Evolutionary conservation across 2,797 vertebrate species (phyloP).

Genomic region (Cryptoprocta ferox): DNA sequence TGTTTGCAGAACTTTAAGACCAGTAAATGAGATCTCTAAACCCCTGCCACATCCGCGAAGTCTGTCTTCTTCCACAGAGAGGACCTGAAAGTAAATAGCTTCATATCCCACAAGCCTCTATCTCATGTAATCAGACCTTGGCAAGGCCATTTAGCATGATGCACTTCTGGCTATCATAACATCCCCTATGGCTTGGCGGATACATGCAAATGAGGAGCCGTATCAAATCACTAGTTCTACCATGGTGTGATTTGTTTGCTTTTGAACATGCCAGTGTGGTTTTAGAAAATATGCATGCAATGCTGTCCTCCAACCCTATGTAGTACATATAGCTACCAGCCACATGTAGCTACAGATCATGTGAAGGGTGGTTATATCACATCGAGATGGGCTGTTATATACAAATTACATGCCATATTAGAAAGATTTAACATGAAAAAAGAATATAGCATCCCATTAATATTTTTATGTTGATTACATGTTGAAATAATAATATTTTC

Average conservation of each 20-base stretch:
- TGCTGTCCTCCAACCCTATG: fast-evolving
- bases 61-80: not conserved
- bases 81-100: not conserved
- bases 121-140: not conserved
- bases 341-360: not conserved
- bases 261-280: not conserved
- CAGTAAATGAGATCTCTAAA: not conserved
- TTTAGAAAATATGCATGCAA: not conserved
- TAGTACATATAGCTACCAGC: not conserved
- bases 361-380: not conserved
- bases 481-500: not conserved
- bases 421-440: not conserved
- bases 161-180: not conserved
- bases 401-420: not conserved
- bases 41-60: not conserved
- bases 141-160: not conserved
- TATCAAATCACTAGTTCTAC: not conserved
- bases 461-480: not conserved
- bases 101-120: not conserved
- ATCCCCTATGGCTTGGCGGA: not conserved
- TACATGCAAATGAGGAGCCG: not conserved
- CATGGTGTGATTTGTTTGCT: not conserved
- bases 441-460: not conserved
- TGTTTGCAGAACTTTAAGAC: not conserved
- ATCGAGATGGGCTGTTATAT: not conserved